Conservation (phyloP, 1,140 invertebrate genomes). For the Drosophila asahinai region DNA sequence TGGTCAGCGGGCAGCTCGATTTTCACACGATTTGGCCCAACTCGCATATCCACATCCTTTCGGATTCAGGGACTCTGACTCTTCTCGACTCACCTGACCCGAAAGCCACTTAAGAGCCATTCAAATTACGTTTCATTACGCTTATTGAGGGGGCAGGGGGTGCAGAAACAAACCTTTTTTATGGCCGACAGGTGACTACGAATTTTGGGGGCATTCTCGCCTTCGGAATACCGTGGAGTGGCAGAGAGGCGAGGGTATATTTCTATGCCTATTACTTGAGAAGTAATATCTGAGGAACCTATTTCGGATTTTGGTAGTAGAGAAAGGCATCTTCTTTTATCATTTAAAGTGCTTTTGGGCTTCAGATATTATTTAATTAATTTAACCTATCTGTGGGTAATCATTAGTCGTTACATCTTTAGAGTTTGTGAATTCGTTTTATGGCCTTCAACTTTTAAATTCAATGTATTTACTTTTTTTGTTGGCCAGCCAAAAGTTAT, state of each 20-base stretch:
- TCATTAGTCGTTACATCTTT: background rate
- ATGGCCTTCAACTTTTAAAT: conserved; percentile 57
- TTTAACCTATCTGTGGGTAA: background rate
- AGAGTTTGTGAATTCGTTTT: too few relatives aligned
- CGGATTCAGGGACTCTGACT: background rate
- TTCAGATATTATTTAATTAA: background rate
- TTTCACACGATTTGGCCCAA: conserved; percentile 61
- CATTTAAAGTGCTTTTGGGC: too few relatives aligned
- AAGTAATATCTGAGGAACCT: too few relatives aligned
- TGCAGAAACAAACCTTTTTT: conserved; percentile 29
- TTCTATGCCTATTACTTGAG: too few relatives aligned
- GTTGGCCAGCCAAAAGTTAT: conserved; percentile 63
- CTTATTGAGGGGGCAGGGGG: conserved; percentile 54
- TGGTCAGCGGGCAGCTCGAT: conserved; percentile 62
- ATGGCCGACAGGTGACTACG: background rate
- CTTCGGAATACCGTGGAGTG: background rate
- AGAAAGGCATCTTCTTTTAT: background rate
- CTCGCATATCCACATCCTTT: background rate
- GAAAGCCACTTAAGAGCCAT: conserved; percentile 74
- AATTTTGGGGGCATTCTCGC: background rate
- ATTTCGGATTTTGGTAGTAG: background rate
- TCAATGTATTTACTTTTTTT: conserved; percentile 71
- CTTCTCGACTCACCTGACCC: conserved; percentile 33
- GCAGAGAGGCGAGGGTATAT: too few relatives aligned
- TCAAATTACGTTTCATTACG: conserved; percentile 81